Percentiles rank a stretch among this genome's conserved stretches.
phyloP scores from a whole-genome alignment of 2,888 invertebrate species.

The Polia nebulosa region DNA sequence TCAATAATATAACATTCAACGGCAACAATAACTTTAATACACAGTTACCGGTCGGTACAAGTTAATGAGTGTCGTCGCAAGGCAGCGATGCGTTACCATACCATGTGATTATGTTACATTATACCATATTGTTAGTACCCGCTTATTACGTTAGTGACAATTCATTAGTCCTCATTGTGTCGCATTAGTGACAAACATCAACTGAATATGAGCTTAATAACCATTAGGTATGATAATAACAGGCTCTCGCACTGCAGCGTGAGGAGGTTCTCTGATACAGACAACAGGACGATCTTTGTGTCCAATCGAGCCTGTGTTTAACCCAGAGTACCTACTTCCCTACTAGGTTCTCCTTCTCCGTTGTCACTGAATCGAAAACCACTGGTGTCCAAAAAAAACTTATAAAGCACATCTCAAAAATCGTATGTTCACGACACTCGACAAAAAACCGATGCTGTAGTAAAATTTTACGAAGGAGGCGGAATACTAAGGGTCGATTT shows the following conservation, averaged over 20 bases:
- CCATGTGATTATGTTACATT: slow-evolving; percentile 5
- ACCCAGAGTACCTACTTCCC: no score
- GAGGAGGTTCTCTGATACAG: neutral
- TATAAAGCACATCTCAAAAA: no score
- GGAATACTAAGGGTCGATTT: no score
- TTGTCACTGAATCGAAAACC: neutral
- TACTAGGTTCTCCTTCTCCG: no score
- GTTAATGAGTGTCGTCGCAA: slow-evolving; percentile 24
- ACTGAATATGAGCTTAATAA: neutral
- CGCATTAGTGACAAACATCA: slow-evolving; percentile 4
- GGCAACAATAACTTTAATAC: neutral
- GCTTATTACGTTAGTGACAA: slow-evolving; percentile 13
- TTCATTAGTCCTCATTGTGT: slow-evolving; percentile 30
- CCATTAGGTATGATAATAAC: neutral
- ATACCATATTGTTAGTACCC: slow-evolving; percentile 6
- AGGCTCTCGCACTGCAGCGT: neutral
- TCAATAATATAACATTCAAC: neutral
- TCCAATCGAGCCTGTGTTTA: neutral
- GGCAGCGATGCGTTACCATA: slow-evolving; percentile 30
- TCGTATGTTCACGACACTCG: neutral
- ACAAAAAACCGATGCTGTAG: no score
- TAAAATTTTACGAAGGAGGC: neutral
- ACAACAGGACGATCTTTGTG: no score
- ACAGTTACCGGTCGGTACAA: neutral
- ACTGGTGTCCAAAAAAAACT: neutral